Base-by-base conservation (phyloP, 2,888 invertebrate species). In the Rhodophaea formosa region DNA sequence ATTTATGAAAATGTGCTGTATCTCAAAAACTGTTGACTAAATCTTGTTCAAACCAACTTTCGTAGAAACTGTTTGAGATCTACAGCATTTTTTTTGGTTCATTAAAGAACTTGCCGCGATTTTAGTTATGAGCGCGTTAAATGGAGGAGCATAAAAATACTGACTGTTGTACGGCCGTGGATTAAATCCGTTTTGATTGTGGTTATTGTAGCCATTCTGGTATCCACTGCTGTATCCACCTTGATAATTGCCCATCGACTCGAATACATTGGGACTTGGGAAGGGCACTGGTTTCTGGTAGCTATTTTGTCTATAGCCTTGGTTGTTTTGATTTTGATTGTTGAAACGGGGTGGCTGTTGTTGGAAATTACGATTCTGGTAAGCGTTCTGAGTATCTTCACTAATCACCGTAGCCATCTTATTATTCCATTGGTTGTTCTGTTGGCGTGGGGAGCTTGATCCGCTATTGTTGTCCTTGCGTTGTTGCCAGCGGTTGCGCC, bases 401-500 rank as follows among this genome's bases (percentile, higher is more conserved):
- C 70, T 76, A 52, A 68, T 70, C 42, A 75, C 60, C 62, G 79
- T 82, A 8, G 87, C 89, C 90, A 88, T 90, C 64, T 91, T 91
- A 69, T 91, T 92, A 64, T 82, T 89, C 92, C 92, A 92, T 61
- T 92, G 91, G 71, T 92, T 92, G 66, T 89, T 87, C 59, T 88
- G 86, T 78, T 93, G 86, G 59, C 92, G 86, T 0, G 91, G 91
- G n/a, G 91, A 89, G 66, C 84, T 87, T 0, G 88, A 85, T 7
- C 89, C 90, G 63, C 87, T 89, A 68, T 86, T 87, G 62, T 91
- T 89, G 66, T 92, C 93, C 64, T 93, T 92, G 64, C 93, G 92
- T 74, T 93, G 93, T 66, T 92, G 92, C 94, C 94, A 94, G 62
- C 93, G 93, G 65, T 92, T 93, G 61, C 89, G 92, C 62, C 91